phyloP scores from a whole-genome alignment of 2,797 vertebrate species.

The Catamblyrhynchus diadema region DNA sequence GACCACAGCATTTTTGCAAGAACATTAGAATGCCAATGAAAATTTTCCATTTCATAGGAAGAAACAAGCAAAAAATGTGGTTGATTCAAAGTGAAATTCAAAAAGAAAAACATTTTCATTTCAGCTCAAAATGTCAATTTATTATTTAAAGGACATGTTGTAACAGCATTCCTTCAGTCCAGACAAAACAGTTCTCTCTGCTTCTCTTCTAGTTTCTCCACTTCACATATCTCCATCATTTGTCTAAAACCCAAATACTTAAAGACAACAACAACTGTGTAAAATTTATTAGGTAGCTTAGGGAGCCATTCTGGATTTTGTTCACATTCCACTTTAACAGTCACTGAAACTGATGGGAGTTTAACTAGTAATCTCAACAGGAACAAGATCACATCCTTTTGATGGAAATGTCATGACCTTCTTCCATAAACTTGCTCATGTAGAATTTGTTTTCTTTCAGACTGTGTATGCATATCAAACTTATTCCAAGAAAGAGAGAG shows the following conservation, averaged over 20 bases:
- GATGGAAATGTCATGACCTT: neutral
- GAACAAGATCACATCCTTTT: neutral
- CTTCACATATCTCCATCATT: neutral
- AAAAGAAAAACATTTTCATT: conserved; percentile 6
- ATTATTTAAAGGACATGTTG: neutral
- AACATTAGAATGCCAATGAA: neutral
- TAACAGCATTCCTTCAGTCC: neutral
- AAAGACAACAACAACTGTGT: neutral
- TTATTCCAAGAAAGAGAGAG: neutral
- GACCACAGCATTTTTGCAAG: neutral
- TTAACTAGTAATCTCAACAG: neutral
- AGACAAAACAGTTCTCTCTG: conserved; percentile 35
- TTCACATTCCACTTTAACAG: neutral
- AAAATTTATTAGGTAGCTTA: conserved; percentile 6
- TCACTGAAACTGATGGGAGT: conserved; percentile 8
- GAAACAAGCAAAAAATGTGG: neutral
- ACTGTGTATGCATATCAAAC: neutral
- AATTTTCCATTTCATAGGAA: neutral
- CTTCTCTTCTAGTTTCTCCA: neutral
- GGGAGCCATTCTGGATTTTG: neutral
- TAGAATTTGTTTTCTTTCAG: conserved; percentile 13
- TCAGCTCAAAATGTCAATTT: neutral
- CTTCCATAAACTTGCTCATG: conserved; percentile 6
- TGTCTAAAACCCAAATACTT: neutral
- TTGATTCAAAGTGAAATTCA: neutral